Conservation (phyloP, 2,797 vertebrate genomes). For the Propithecus perrieri region DNA sequence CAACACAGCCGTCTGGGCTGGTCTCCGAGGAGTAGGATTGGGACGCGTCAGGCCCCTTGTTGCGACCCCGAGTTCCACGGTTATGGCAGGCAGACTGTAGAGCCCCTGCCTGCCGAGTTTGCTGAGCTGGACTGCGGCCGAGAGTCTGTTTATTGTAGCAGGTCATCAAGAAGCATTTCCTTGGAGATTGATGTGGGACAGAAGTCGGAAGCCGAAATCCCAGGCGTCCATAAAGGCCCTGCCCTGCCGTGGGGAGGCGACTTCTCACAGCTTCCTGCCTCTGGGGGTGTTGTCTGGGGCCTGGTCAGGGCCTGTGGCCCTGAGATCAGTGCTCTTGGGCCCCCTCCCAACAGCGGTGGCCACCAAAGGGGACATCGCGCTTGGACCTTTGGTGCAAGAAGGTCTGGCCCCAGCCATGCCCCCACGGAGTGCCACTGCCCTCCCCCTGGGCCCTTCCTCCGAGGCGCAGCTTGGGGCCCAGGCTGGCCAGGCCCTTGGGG, state of each 20-base stretch:
- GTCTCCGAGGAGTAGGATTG: not conserved
- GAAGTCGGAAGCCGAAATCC: not conserved
- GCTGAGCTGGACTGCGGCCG: not conserved
- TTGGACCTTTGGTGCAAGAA: not conserved
- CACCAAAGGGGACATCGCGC: not conserved
- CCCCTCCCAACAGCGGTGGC: not conserved
- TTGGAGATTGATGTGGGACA: slow-evolving; percentile 14
- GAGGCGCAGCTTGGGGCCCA: not conserved
- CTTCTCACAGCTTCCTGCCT: not conserved
- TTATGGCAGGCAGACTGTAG: rapidly evolving
- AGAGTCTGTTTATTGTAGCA: not conserved
- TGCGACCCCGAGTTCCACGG: rapidly evolving
- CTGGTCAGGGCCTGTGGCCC: not conserved
- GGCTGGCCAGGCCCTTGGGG: not conserved
- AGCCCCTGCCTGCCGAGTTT: not conserved
- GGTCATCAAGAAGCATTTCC: not conserved
- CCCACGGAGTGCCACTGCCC: not conserved
- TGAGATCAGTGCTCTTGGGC: not conserved
- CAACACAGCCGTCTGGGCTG: not conserved
- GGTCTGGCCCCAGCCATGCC: not conserved
- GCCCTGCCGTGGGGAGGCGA: rapidly evolving
- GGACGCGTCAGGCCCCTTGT: rapidly evolving
- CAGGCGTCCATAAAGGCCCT: not conserved
- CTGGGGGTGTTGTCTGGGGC: rapidly evolving
- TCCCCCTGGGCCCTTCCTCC: not conserved